A percentile compares a stretch with the other conserved stretches of the same genome.
phyloP scores from a whole-genome alignment of 2,888 invertebrate species.

The Portevinia maculata region DNA sequence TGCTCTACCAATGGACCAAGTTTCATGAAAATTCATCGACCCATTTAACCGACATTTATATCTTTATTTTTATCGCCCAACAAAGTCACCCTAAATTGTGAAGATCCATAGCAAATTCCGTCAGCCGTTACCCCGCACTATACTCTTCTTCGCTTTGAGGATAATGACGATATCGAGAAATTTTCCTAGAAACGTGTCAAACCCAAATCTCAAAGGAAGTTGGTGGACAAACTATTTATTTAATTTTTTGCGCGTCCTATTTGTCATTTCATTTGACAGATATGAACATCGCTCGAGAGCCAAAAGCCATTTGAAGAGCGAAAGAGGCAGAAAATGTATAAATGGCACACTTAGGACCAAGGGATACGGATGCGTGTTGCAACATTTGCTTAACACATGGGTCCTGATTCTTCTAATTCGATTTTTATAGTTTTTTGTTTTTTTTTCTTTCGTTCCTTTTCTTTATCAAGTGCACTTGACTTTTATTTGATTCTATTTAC shows the following conservation, averaged over 20 bases:
- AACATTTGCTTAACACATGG: slow-evolving; percentile 73
- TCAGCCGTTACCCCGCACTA: neutral
- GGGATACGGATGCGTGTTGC: slow-evolving; percentile 6
- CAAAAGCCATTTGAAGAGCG: slow-evolving; percentile 28
- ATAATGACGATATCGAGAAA: slow-evolving; percentile 17
- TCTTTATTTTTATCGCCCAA: no score
- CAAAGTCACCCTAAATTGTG: no score
- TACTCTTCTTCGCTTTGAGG: neutral
- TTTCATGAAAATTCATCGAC: no score
- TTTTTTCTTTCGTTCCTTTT: slow-evolving; percentile 4
- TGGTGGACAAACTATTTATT: slow-evolving; percentile 13
- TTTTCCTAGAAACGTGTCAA: slow-evolving; percentile 64
- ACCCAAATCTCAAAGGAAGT: slow-evolving; percentile 63
- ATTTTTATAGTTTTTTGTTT: slow-evolving; percentile 25
- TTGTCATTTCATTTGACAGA: slow-evolving; percentile 62
- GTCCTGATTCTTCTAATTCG: slow-evolving; percentile 26
- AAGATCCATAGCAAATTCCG: no score
- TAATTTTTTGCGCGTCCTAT: slow-evolving; percentile 44
- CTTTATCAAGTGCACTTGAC: slow-evolving; percentile 64
- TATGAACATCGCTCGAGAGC: slow-evolving; percentile 60
- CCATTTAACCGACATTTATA: no score
- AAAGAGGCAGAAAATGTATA: slow-evolving; percentile 12
- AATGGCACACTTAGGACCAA: slow-evolving; percentile 64
- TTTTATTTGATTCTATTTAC: slow-evolving; percentile 54
- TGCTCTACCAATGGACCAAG: no score